Evolutionary conservation across 2,797 vertebrate species (phyloP).

Genomic region (Xenopus petersii): DNA sequence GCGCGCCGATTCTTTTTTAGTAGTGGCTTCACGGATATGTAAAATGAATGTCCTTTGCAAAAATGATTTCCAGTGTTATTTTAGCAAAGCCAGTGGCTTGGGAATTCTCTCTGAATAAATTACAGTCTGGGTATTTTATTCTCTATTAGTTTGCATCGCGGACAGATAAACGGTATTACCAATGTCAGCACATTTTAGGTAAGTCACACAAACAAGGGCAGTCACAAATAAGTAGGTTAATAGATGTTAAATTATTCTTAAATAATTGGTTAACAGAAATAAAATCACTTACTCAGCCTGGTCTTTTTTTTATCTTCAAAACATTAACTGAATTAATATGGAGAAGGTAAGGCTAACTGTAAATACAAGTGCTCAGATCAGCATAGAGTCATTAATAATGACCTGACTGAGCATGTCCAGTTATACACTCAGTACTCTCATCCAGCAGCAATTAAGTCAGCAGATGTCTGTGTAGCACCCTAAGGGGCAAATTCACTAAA

Average conservation of each 20-base stretch:
- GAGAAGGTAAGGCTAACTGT: no score
- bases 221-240: background rate
- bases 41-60: background rate
- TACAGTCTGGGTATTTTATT: background rate
- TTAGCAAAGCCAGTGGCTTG: conserved; percentile 7
- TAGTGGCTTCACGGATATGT: background rate
- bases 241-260: background rate
- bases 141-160: no score
- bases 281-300: no score
- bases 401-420: no score
- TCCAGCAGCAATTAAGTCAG: no score
- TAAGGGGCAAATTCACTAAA: no score
- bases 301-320: no score
- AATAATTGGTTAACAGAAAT: background rate
- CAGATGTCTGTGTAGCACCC: no score
- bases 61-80: conserved; percentile 48
- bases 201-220: background rate
- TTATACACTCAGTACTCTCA: no score
- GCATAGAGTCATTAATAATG: no score
- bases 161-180: background rate
- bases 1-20: background rate
- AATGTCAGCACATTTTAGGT: background rate
- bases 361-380: no score
- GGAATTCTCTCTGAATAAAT: background rate
- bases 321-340: no score